Evolutionary conservation across 2,888 invertebrate species (phyloP), one percentile per base, ranked within the genome.

Genomic region (Dyspetes luteomarginatus): DNA sequence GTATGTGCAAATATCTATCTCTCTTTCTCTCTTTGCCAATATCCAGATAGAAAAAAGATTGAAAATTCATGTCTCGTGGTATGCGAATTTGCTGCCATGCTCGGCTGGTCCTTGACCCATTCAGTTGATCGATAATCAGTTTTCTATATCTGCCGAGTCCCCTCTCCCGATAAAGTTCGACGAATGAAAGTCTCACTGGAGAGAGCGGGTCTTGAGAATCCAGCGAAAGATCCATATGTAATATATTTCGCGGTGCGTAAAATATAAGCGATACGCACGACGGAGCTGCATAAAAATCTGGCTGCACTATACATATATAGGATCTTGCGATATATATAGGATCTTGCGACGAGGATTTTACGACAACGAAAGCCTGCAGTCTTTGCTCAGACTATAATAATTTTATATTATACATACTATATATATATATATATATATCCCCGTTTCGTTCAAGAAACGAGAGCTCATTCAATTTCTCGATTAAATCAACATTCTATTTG

Each of bases 191-290:
- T 58, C 26, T 56, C 26, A 48, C 26, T 58, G 30, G 69, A 28
- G 58, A 45, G 41, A 60, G n/a, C n/a, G n/a, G 26, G 17, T 71
- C 56, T 58, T 9, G 56, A n/a, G n/a, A 56, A 30, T 58, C 58
- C 30, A 5, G 26, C 28, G 36, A 9, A 69, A 77, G 69, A 71
- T 64, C 41, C 64, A 77, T 48, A 56, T 24, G 45, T 36, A 36
- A 12, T 36, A 12, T 68, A 69, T 56, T 71, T 77, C 64, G 55
- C 69, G 56, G 69, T 52, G 45, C 69, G 62, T 77, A 43, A 64
- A 77, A 22, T 17, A 71, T 30, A 48, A 64, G 43, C 56, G 56
- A 56, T 50, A 69, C 77, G 77, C 77, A 69, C 36, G 64, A 71
- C 56, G 41, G 55, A 69, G 69, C 22, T 62, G 76, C 15, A 75